Evolutionary conservation across 2,888 invertebrate genomes (phyloP), one percentile per base, ranked within the genome.

Genomic region (Andrena flavipes): DNA sequence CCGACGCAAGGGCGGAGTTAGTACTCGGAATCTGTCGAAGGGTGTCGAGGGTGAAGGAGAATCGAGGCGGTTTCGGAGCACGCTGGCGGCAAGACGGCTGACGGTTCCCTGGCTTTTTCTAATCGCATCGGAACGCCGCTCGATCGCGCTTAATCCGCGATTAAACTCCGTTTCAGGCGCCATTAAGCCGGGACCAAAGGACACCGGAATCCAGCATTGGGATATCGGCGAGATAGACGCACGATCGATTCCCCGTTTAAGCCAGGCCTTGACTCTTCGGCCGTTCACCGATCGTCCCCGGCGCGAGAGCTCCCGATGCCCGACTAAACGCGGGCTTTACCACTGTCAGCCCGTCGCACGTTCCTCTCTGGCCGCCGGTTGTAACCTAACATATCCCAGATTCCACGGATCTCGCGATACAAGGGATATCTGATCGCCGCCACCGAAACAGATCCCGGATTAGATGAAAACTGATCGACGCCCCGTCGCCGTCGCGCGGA

Each of bases 161-260:
- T 93, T 93, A 93, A 92, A 91, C 89, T 86, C 84, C 86, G 89
- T 88, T 91, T 90, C 90, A 90, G 90, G 92, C 91, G 89, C 91
- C 93, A 92, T 93, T 93, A 93, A 92, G 91, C 91, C 86, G 76
- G 89, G 89, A 90, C 91, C 91, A 91, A 92, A 92, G 92, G 91
- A 91, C 91, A 91, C 87, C 89, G 84, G 73, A 71, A 83, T 92
- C 91, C 89, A 89, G 85, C 87, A 88, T 87, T 80, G 87, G 89
- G 88, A 89, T 90, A 87, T 68, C 80, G 67, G 56, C 60, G 76
- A 90, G 91, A 88, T 88, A 90, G 90, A 89, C 84, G 89, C 89
- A 78, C 90, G 89, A 92, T 93, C 91, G 92, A 92, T 92, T 92
- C 88, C 83, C 85, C 88, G 87, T 85, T 91, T 92, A 92, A 92